Evolutionary conservation across 2,888 invertebrate genomes (phyloP).

Genomic region (Eumerus sabulonum): DNA sequence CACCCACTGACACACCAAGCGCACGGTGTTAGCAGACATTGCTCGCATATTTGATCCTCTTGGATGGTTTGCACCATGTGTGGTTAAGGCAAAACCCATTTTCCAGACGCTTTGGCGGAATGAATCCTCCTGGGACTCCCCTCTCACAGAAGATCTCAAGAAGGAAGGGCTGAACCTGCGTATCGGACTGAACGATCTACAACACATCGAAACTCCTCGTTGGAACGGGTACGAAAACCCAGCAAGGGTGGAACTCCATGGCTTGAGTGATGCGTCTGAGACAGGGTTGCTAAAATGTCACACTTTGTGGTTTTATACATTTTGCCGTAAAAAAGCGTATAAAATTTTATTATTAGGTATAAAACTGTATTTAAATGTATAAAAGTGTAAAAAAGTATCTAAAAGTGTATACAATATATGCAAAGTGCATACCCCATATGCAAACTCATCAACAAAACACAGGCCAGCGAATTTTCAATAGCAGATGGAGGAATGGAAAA

Average conservation of each 20-base stretch:
- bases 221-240: neutral
- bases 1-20: neutral
- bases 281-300: too few relatives aligned
- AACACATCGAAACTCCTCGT: slow-evolving; percentile 4
- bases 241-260: slow-evolving; percentile 3
- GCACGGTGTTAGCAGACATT: neutral
- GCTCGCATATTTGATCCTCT: slow-evolving; percentile 1
- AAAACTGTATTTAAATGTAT: too few relatives aligned
- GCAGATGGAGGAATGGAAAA: too few relatives aligned
- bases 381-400: too few relatives aligned
- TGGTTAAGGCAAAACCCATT: neutral
- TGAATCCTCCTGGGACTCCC: slow-evolving; percentile 3
- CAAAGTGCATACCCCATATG: too few relatives aligned
- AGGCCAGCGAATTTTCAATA: too few relatives aligned
- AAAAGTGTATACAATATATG: too few relatives aligned
- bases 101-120: neutral
- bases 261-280: neutral
- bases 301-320: too few relatives aligned
- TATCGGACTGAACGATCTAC: neutral
- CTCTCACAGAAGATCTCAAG: neutral
- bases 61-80: neutral
- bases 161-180: neutral
- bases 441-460: too few relatives aligned
- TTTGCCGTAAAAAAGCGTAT: too few relatives aligned
- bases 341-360: too few relatives aligned